Conservation (phyloP, 2,113 vertebrate genomes). For the Podocnemis expansa region DNA sequence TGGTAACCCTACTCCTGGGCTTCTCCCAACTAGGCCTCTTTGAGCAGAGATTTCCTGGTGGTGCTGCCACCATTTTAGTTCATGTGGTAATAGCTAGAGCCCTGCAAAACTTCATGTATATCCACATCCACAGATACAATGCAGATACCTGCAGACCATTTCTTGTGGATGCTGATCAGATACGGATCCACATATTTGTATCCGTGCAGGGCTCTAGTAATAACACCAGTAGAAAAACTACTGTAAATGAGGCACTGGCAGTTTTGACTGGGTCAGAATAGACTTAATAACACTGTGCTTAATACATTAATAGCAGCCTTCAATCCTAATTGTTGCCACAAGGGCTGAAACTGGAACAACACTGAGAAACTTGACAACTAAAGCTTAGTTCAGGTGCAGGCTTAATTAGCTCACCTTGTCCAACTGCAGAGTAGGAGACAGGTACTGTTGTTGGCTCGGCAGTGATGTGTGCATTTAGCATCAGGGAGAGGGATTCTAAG, state of each 20-base stretch:
- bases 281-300: not conserved
- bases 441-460: not conserved
- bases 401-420: not conserved
- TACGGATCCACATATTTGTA: too few relatives aligned
- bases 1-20: not conserved
- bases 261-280: not conserved
- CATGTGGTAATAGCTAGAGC: not conserved
- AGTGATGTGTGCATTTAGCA: not conserved
- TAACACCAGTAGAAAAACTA: not conserved
- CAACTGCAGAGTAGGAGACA: not conserved
- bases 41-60: not conserved
- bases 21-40: not conserved
- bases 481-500: not conserved
- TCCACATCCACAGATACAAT: too few relatives aligned
- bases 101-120: too few relatives aligned
- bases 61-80: not conserved
- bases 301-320: not conserved
- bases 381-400: not conserved
- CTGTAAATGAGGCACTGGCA: not conserved
- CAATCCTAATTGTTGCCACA: not conserved
- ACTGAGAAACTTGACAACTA: not conserved
- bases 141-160: too few relatives aligned
- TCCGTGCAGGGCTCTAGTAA: too few relatives aligned
- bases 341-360: not conserved
- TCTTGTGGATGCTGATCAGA: too few relatives aligned